Percentiles rank a stretch among this genome's conserved stretches.
These are phyloP conservation scores for Ictidomys tridecemlineatus DNA, from an alignment of 2,113 vertebrate species.

Conservation along the genomic window DNA sequence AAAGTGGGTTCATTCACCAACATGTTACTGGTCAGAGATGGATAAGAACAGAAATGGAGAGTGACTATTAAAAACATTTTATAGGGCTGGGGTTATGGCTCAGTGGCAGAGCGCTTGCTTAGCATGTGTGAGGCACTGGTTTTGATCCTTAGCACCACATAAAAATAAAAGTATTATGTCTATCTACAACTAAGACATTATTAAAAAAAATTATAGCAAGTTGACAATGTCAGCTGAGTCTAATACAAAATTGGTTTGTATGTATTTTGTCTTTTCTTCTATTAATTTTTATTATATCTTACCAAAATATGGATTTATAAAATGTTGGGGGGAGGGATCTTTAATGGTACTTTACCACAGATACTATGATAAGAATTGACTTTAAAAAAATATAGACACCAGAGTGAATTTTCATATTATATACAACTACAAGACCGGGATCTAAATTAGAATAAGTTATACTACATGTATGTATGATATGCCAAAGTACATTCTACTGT, in stretches of 20 bases:
- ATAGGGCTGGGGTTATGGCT: no score
- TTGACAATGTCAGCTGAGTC: background rate
- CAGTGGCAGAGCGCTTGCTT: no score
- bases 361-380: background rate
- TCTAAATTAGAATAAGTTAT: no score
- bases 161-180: no score
- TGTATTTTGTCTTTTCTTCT: conserved; percentile 10
- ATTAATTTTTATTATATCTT: conserved; percentile 10
- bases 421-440: no score
- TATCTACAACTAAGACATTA: no score
- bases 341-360: background rate
- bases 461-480: no score
- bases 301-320: background rate
- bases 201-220: background rate
- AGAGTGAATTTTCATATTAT: no score
- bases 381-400: background rate
- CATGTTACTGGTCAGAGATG: background rate
- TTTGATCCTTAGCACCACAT: no score
- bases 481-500: no score
- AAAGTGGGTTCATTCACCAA: background rate
- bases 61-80: background rate
- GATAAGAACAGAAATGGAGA: background rate
- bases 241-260: background rate
- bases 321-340: background rate
- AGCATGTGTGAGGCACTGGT: no score